phyloP scores from a whole-genome alignment of 2,797 vertebrate species.

The Ceryle rudis region DNA sequence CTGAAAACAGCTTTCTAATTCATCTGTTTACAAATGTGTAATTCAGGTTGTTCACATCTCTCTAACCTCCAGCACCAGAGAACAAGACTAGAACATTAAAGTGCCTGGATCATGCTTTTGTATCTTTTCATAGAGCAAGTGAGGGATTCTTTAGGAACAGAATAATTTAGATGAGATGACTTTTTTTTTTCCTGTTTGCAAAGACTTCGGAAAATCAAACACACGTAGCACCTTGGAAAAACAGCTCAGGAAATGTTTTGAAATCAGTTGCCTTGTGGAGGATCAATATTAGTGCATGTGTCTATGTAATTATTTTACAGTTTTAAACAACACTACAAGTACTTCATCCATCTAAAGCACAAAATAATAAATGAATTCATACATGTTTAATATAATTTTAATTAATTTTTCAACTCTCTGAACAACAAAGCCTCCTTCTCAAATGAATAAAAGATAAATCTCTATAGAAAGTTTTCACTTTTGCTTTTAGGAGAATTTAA shows the following conservation, averaged over 20 bases:
- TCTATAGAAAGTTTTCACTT: background rate
- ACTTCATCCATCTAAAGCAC: background rate
- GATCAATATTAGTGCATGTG: background rate
- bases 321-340: background rate
- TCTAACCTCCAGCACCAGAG: background rate
- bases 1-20: background rate
- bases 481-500: background rate
- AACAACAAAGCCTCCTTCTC: background rate
- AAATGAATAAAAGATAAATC: background rate
- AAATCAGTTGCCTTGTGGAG: background rate
- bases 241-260: background rate
- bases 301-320: background rate
- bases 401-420: slow-evolving; percentile 2
- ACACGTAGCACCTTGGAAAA: background rate
- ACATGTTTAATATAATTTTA: slow-evolving; percentile 11
- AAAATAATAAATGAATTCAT: background rate
- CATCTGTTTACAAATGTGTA: background rate
- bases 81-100: background rate
- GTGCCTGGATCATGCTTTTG: background rate
- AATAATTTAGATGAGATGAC: background rate
- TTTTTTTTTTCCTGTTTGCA: background rate
- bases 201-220: background rate
- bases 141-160: background rate
- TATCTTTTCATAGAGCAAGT: background rate
- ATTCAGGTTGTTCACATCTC: background rate